These are phyloP conservation scores for Actinia tenebrosa DNA, from an alignment of 64 coral and sea anemone genomes.

Conservation along the genomic window DNA sequence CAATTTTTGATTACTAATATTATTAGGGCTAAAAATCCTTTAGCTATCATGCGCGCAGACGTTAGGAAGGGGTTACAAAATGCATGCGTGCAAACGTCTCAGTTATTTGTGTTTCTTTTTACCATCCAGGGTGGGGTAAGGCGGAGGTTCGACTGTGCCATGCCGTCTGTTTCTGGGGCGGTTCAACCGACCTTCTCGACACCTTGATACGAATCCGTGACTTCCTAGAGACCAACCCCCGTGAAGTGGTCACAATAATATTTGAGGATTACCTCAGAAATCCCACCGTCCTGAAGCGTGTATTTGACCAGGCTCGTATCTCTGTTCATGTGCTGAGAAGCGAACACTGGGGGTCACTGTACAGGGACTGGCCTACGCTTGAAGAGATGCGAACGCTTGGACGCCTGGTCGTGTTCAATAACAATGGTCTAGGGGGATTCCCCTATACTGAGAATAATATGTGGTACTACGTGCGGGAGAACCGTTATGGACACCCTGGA, in stretches of 20 bases:
- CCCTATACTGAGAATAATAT: slow-evolving; percentile 80
- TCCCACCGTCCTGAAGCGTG: slow-evolving; percentile 63
- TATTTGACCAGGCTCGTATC: slow-evolving; percentile 76
- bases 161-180: slow-evolving; percentile 78
- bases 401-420: slow-evolving; percentile 86
- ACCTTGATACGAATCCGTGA: slow-evolving; percentile 66
- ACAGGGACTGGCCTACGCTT: slow-evolving; percentile 77
- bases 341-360: slow-evolving; percentile 52
- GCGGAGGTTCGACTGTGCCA: slow-evolving; percentile 84
- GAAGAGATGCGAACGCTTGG: slow-evolving; percentile 61
- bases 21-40: too few relatives aligned
- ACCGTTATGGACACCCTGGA: slow-evolving; percentile 71
- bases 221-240: slow-evolving; percentile 61
- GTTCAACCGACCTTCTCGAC: slow-evolving; percentile 65
- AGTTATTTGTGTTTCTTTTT: neutral
- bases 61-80: too few relatives aligned
- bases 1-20: too few relatives aligned
- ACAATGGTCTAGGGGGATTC: slow-evolving; percentile 75
- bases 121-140: slow-evolving; percentile 70
- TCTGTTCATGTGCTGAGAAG: slow-evolving; percentile 59
- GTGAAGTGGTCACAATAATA: slow-evolving; percentile 77
- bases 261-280: slow-evolving; percentile 94
- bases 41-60: too few relatives aligned
- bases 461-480: slow-evolving; percentile 91
- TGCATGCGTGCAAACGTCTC: too few relatives aligned